Evolutionary conservation across 2,113 vertebrate genomes (phyloP).

Genomic region (Ammodytes marinus): DNA sequence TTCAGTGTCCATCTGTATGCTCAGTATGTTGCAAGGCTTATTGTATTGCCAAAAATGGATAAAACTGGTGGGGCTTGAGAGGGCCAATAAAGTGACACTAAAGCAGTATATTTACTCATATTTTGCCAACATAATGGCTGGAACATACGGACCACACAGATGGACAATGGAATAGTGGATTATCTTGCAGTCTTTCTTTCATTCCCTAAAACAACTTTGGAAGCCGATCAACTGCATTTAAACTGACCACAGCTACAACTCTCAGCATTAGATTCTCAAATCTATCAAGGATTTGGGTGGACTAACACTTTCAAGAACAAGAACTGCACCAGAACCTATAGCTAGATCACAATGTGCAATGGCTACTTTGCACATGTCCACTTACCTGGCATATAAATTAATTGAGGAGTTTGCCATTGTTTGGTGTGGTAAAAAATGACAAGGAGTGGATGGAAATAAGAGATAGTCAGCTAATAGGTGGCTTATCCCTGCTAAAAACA

Average conservation of each 20-base stretch:
- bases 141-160: conserved; percentile 20
- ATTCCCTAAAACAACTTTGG: neutral
- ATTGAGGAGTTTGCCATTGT: neutral
- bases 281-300: neutral
- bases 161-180: conserved; percentile 17
- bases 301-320: neutral
- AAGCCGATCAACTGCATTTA: neutral
- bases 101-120: conserved; percentile 24
- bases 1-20: conserved; percentile 27
- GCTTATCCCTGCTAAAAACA: neutral
- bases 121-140: conserved; percentile 27
- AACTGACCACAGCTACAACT: neutral
- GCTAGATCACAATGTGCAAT: neutral
- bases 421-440: neutral
- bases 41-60: conserved; percentile 5
- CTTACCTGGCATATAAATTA: neutral
- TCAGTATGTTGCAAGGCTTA: conserved; percentile 17
- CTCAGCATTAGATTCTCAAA: neutral
- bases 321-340: neutral
- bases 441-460: neutral
- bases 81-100: conserved; percentile 10
- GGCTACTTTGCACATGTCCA: neutral
- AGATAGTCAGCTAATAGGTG: neutral
- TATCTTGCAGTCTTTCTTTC: neutral
- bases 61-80: conserved; percentile 1